Base-by-base conservation (phyloP, 2,113 vertebrate genomes). In the Microtus richardsoni region DNA sequence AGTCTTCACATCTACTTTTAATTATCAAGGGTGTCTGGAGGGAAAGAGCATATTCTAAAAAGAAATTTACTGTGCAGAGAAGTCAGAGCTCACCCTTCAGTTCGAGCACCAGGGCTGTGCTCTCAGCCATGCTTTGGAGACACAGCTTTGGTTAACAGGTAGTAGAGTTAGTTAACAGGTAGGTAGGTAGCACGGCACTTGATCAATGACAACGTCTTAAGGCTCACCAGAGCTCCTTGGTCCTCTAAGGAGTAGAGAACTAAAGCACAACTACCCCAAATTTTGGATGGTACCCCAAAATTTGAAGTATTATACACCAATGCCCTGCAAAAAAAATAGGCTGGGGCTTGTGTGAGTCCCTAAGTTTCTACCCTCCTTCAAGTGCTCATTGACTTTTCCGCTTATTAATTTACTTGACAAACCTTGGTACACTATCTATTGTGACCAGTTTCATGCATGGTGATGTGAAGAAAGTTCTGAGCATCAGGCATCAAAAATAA, bases 41-140 rank as follows among this genome's bases (percentile, higher is more conserved):
- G 13, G 14, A 83, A 83, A 52, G 1, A 10, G 17, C 49, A 30
- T 10, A 49, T 66, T 70, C 33, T 64, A n/a, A 21, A 39, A 24
- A 73, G n/a, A 33, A 41, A 19, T 1, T 41, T 36, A 0, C 36
- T 33, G 10, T 47, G 1, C 11, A 54, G 33, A 44, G 77, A 74
- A 47, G 11, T 2, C 54, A 28, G 6, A 36, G 19, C 21, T 70
- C 30, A 30, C 44, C 33, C 26, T 28, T 0, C 8, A 21, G 73
- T 7, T 36, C 36, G 0, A 21, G 30, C 12, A 12, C 54, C 24
- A 49, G 64, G 7, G 3, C 62, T 19, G 3, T 21, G 1, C 4
- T 54, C 26, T 33, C 33, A 60, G 33, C 1, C 3, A 13, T 28
- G 13, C 36, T 44, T 47, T 19, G 11, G 3, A 28, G 44, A 10